Evolutionary conservation across 1,140 invertebrate genomes (phyloP), one percentile per base, ranked within the genome.

Genomic region (Paramacrobiotus metropolitanus): DNA sequence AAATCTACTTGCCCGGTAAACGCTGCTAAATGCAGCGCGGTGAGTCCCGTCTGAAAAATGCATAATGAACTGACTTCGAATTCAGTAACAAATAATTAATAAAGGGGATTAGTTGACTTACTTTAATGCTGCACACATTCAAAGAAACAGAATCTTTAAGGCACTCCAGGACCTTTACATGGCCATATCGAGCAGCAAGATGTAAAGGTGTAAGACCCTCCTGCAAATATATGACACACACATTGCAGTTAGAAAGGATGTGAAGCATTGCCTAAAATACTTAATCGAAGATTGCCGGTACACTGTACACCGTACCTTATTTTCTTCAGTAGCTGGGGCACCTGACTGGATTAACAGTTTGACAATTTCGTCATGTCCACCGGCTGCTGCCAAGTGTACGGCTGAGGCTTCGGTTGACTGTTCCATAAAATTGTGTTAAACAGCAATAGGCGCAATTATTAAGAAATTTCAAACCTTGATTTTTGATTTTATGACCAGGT

Each of bases 141-240:
- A 91, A 77, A 2, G 72, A 72, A 30, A 78, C 48, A 9, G 15
- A 9, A 55, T 83, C 83, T 64, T 87, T 80, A 70, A 98, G 82
- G 0, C 87, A 87, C 67, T 96, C 89, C 63, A 98, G 74, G 2
- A 97, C 89, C 69, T 85, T 83, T 0, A 86, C 83, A 67, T 97
- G 92, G 0, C 93, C 94, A 70, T 95, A 82, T 75, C 91, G 84
- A 0, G 92, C 94, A 0, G 92, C 93, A 63, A 97, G 76, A 77
- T 97, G 92, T 1, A 97, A 83, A 2, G 90, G 87, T 0, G 92
- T 96, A 70, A 93, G 87, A 9, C 93, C 92, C 61, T 86, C 83
- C n/a, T n/a, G n/a, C n/a, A n/a, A n/a, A n/a, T n/a, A n/a, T n/a
- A n/a, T n/a, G n/a, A n/a, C n/a, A n/a, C n/a, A n/a, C n/a, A n/a